Evolutionary conservation across 2,888 invertebrate species (phyloP).

Genomic region (Ecliptopera silaceata): DNA sequence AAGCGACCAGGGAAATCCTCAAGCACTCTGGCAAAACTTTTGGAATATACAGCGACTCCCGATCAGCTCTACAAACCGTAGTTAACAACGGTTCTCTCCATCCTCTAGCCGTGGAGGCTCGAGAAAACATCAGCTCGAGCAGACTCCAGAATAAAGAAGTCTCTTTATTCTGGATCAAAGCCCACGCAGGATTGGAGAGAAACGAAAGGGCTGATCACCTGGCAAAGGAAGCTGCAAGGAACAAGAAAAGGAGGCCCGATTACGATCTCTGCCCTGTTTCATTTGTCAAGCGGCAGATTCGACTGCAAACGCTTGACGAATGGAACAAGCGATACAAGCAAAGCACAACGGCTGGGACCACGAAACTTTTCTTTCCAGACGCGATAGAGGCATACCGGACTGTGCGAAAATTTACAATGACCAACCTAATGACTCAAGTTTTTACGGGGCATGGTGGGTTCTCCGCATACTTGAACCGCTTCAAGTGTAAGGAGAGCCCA

Average conservation of each 20-base stretch:
- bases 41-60: no score
- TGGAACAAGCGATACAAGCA: slow-evolving; percentile 15
- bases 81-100: no score
- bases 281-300: slow-evolving; percentile 19
- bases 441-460: slow-evolving; percentile 30
- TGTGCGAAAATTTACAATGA: background rate
- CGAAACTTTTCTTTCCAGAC: slow-evolving; percentile 29
- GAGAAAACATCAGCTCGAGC: background rate
- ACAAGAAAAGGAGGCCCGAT: background rate
- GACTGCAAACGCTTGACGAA: background rate
- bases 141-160: background rate
- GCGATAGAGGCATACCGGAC: slow-evolving; percentile 1
- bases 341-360: slow-evolving; percentile 11
- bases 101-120: slow-evolving; percentile 17
- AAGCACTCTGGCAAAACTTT: no score
- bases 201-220: slow-evolving; percentile 32
- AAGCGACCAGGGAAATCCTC: no score
- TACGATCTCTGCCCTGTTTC: slow-evolving; percentile 20
- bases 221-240: slow-evolving; percentile 18
- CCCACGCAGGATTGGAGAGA: slow-evolving; percentile 27
- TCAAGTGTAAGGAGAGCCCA: slow-evolving; percentile 26
- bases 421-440: background rate
- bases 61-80: no score
- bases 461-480: slow-evolving; percentile 23
- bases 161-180: slow-evolving; percentile 28